Base-by-base conservation (phyloP, 2,888 invertebrate species). In the Gryllus longicercus region DNA sequence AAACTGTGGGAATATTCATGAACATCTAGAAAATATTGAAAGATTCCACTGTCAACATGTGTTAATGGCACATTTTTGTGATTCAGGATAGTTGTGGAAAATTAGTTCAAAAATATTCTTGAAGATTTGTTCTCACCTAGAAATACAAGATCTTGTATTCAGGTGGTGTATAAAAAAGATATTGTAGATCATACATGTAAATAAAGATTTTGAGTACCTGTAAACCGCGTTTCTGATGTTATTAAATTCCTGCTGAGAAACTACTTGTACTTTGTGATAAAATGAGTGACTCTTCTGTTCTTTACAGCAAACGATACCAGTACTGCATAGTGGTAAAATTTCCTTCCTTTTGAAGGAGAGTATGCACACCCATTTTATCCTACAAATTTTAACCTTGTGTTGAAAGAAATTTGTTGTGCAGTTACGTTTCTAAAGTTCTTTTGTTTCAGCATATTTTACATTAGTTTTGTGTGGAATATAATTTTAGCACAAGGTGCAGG, bases 301-400 rank as follows among this genome's bases (percentile, higher is more conserved):
- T 38, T 38, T 38, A 38, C 38, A 38, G 38, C 38, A 38, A 38
- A 38, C 8, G 38, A 38, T 38, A 38, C 38, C 38, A 38, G 63
- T 63, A n/a, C 63, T n/a, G 11, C 63, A 63, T 63, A 18, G 14
- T 63, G 63, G 14, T n/a, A 63, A 63, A 18, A n/a, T 8, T 16
- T 63, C 63, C 38, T 38, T 38, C 8, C 8, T 38, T 63, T 63
- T 63, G 63, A 18, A 63, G 14, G 63, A 63, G n/a, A 63, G 63
- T 63, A 63, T 63, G 63, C 63, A 63, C 63, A 63, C n/a, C 63
- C 63, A 63, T 63, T 63, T 63, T 63, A n/a, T 63, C 63, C 14
- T 18, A 11, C n/a, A 63, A 14, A 18, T 63, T 63, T n/a, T 63
- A 18, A 63, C n/a, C 38, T 63, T 63, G 63, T 63, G n/a, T 63